Conservation (phyloP, 2,797 vertebrate genomes). For the Rhodeus uyekii region DNA sequence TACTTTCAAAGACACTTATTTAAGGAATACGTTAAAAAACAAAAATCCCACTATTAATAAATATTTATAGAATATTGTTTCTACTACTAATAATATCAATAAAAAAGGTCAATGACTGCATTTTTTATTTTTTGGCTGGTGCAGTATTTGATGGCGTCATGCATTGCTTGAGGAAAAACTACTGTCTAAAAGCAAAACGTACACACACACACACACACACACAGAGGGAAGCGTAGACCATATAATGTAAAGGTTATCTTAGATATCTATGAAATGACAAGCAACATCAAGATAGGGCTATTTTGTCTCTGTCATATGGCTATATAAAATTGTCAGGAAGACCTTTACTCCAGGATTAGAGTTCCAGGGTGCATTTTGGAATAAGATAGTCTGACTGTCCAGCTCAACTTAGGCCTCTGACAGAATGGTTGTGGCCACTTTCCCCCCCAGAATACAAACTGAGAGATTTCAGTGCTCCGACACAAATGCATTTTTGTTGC, state of each 20-base stretch:
- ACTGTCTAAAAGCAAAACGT: not conserved
- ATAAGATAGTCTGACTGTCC: not conserved
- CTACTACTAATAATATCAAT: not conserved
- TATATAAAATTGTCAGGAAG: not conserved
- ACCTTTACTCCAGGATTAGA: not conserved
- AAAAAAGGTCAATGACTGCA: too few species aligned
- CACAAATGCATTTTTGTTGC: not conserved
- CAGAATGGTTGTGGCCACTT: not conserved
- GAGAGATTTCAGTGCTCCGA: not conserved
- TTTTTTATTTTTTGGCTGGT: conserved; percentile 33
- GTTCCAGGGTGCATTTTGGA: not conserved
- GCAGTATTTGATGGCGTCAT: conserved; percentile 32
- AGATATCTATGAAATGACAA: conserved; percentile 3
- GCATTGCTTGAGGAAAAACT: conserved; percentile 18
- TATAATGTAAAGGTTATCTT: conserved; percentile 9
- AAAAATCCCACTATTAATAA: not conserved
- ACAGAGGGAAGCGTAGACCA: too few species aligned
- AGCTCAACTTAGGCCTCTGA: not conserved
- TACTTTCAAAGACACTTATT: not conserved
- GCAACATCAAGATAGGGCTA: not conserved
- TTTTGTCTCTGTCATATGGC: conserved; percentile 7
- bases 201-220: not conserved
- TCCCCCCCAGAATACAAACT: not conserved
- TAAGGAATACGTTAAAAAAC: not conserved
- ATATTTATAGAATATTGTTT: not conserved